Evolutionary conservation across 1,140 invertebrate genomes (phyloP), one percentile per base, ranked within the genome.

Genomic region (Drosophila pachea): DNA sequence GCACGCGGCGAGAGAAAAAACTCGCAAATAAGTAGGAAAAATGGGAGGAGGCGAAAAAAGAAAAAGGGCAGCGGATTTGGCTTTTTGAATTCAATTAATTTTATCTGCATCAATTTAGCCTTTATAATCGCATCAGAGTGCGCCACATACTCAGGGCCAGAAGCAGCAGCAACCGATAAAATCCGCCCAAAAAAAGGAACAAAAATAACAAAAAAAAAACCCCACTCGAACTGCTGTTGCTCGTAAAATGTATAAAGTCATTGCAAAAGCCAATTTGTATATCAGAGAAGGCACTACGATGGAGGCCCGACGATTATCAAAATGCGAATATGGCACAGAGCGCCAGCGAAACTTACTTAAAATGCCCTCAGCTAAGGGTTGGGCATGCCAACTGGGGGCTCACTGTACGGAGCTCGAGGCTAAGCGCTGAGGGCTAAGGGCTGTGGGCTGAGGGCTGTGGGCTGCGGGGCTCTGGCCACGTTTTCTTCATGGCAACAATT

Each of bases 71-170:
- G 50, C 68, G 74, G 72, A 73, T 84, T 84, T 82, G 66, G 73
- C 79, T 83, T 79, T 82, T 84, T 84, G 79, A 83, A 83, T 83
- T 83, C 79, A 83, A 83, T 83, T 83, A 83, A 83, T 83, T 83
- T 83, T 84, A 83, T 83, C 79, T 83, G 76, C 79, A 83, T 83
- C 79, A 83, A 83, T 83, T 83, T 83, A 76, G 62, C 76, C 79
- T 79, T 84, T 83, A 83, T 83, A 83, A 83, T 84, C 79, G 79
- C 79, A 83, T 83, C 79, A 84, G 75, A 66, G 75, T 68, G 75
- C 68, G 60, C 49, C 69, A 33, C 31, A 45, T 45, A 43, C 54
- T 54, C 40, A 50, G 31, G 43, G 55, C 74, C 40, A 50, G 22
- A 45, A 60, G 45, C 62, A 65, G 38, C 16, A 50, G 47, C 49